A percentile compares a stretch with the other conserved stretches of the same genome.
Evolutionary conservation across 1,140 invertebrate species (phyloP).

Genomic region (Eufriesea mexicana): DNA sequence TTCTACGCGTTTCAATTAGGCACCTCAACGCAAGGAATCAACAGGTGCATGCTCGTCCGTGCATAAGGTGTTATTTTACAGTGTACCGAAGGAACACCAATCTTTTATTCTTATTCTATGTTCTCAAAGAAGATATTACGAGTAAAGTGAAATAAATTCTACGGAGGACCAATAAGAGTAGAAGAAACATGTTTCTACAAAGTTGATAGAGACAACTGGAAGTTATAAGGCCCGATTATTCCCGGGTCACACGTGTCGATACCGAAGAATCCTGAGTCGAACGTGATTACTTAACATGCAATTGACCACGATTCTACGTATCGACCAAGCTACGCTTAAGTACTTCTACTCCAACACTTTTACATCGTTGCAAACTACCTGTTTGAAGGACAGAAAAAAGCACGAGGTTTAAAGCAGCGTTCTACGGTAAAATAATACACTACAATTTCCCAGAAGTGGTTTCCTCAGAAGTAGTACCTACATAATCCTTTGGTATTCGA

Average conservation of each 20-base stretch:
- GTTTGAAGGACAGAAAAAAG: not conserved
- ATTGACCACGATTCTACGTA: conserved; percentile 35
- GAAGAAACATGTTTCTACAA: not conserved
- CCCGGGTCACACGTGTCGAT: not conserved
- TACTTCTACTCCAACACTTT: not conserved
- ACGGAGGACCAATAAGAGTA: not conserved
- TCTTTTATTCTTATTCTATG: not conserved
- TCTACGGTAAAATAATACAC: not conserved
- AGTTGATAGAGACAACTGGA: not conserved
- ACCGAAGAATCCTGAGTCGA: not conserved
- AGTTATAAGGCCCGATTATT: not conserved
- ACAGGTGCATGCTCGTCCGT: conserved; percentile 3
- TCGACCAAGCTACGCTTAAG: not conserved
- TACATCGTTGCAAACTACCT: not conserved
- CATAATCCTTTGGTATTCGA: too few relatives aligned
- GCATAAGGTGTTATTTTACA: not conserved
- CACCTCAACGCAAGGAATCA: not conserved
- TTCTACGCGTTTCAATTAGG: not conserved
- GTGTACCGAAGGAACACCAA: not conserved
- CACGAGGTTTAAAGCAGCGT: not conserved
- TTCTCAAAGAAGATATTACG: not conserved
- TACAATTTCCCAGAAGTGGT: too few relatives aligned
- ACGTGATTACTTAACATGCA: conserved; percentile 41
- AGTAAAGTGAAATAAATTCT: not conserved
- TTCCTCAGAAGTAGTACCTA: too few relatives aligned